Base-by-base conservation (phyloP, 2,797 vertebrate genomes). In the Borostomias antarcticus region DNA sequence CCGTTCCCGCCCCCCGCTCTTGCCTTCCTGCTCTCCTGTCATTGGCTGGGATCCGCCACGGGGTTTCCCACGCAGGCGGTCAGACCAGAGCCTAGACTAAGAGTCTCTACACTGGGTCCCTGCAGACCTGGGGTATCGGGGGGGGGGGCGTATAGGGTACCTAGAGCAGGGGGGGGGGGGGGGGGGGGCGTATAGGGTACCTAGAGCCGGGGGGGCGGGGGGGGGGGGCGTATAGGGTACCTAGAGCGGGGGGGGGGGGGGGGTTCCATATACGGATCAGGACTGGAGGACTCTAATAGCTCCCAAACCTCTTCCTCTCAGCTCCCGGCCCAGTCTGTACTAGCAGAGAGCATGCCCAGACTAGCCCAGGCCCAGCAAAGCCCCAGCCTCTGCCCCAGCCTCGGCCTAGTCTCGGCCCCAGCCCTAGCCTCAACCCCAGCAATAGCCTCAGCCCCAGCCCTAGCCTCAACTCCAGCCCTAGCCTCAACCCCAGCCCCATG, bases 241-340 rank as follows among this genome's bases (percentile, higher is more conserved):
- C n/a, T n/a, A n/a, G n/a, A n/a, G n/a, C n/a, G n/a, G n/a, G n/a
- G n/a, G n/a, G n/a, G n/a, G n/a, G n/a, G n/a, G n/a, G n/a, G 40
- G 40, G 17, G 40, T 21, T 0, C 64, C 47, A 17, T 60, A 66
- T 30, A 32, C 15, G 26, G 61, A 37, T 80, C 69, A 76, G 52
- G 53, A 58, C 68, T 60, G 50, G 58, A 81, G 71, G 73, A 64
- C 73, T 63, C 75, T 78, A 66, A 23, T 21, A 63, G 35, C 74
- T 30, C 43, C 43, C 25, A 4, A 30, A 13, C 35, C 13, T 21
- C 23, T 6, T 25, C 11, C 30, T 40, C 30, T 33, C 21, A 25
- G 32, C 32, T 6, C 19, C 32, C 32, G 1, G 21, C n/a, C 64
- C 56, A 50, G 7, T 29, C 25, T 40, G 32, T 13, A 58, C 48